Conservation (phyloP, 2,797 vertebrate genomes). For the Betta splendens region DNA sequence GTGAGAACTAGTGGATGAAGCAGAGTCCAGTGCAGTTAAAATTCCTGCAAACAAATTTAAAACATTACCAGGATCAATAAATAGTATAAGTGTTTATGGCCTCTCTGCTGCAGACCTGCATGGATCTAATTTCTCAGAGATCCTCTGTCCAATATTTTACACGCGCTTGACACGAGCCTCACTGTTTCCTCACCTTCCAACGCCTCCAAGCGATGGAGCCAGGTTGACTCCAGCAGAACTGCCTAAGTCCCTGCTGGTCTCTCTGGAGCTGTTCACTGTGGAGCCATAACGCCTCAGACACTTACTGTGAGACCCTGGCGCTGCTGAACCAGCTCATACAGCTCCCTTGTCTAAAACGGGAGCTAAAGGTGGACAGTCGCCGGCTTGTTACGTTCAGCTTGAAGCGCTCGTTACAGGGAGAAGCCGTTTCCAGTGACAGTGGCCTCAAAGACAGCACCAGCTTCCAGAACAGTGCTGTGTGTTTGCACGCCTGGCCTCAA, state of each 20-base stretch:
- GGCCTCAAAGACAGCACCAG: background rate
- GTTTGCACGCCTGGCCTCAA: constrained; percentile 2
- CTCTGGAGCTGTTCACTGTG: constrained; percentile 11
- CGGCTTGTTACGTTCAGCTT: background rate
- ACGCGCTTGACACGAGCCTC: no score
- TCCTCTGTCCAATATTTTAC: no score
- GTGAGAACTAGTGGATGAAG: background rate
- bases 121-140: no score
- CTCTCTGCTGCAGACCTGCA: no score
- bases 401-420: constrained; percentile 2
- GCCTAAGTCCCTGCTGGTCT: constrained; percentile 8
- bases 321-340: constrained; percentile 7
- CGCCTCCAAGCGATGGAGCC: background rate
- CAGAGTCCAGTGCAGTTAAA: no score
- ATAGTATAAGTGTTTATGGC: no score
- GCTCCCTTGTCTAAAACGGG: constrained; percentile 1
- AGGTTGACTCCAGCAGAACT: constrained; percentile 20
- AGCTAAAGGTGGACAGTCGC: constrained; percentile 11
- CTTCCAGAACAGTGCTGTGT: constrained; percentile 4
- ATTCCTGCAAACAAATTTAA: no score
- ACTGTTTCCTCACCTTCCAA: constrained; percentile 16
- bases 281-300: background rate
- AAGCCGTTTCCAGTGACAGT: constrained; percentile 21
- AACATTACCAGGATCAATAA: no score
- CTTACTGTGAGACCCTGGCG: background rate